Evolutionary conservation across 2,113 vertebrate genomes (phyloP), one percentile per base, ranked within the genome.

Genomic region (Gallinago media): DNA sequence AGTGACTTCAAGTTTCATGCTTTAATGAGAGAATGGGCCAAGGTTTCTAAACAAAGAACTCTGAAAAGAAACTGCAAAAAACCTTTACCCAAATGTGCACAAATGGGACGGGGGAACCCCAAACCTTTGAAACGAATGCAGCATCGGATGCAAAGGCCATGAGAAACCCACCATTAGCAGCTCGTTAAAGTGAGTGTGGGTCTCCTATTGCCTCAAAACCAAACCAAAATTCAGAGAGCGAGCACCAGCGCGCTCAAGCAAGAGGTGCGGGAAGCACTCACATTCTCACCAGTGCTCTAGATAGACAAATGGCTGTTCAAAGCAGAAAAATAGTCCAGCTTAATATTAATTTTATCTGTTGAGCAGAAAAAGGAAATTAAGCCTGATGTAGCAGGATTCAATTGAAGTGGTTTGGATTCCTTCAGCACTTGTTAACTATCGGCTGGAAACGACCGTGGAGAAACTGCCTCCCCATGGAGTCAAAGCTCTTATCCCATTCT

Each of bases 351-450:
- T 61, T 50, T 72, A 81, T 85, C 85, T 81, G 61, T 42, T 77
- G 26, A 77, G 79, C 76, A 68, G 25, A 65, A 59, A 77, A 89
- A 66, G 55, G 12, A 79, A 83, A 91, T 86, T 34, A 84, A 71
- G 42, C 66, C 34, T 61, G 84, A 85, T 56, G 74, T 75, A 87
- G 85, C 38, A 75, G 52, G 23, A 72, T 23, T 67, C 55, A 73
- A 59, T 18, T 87, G 50, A 93, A 95, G 66, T 78, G 77, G 85
- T 67, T 82, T 91, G 56, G 70, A 92, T 58, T 75, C 77, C 65
- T 63, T 59, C 32, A 76, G 21, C 55, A 62, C 70, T 67, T 85
- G 50, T 59, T 59, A 67, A 62, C 79, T 79, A 62, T 58, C 68
- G 58, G 68, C 76, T 96, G 76, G 59, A 81, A 91, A 65, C 21